A percentile compares a stretch with the other conserved stretches of the same genome.
phyloP scores from a whole-genome alignment of 2,888 invertebrate species.

The Bugulina stolonifera region DNA sequence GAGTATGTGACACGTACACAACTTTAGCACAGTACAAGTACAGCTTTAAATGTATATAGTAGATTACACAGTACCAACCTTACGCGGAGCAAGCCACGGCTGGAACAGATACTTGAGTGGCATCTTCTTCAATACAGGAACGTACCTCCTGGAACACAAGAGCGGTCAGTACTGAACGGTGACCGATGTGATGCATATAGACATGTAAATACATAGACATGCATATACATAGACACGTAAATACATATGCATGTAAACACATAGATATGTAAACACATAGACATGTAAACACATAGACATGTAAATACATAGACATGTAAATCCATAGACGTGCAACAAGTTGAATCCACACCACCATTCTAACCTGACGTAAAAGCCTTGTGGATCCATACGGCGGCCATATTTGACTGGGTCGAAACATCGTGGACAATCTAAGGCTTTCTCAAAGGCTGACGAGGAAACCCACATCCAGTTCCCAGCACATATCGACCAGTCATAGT shows the following conservation, averaged over 20 bases:
- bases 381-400: slow-evolving; percentile 45
- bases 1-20: too few species aligned
- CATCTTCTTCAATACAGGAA: slow-evolving; percentile 43
- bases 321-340: too few species aligned
- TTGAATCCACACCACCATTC: too few species aligned
- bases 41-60: too few species aligned
- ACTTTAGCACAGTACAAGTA: too few species aligned
- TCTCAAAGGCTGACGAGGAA: slow-evolving; percentile 49
- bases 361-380: slow-evolving; percentile 43
- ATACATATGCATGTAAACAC: too few species aligned
- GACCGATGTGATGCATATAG: not conserved
- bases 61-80: too few species aligned
- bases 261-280: too few species aligned
- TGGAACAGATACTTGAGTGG: slow-evolving; percentile 43
- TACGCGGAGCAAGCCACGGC: slow-evolving; percentile 46
- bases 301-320: too few species aligned
- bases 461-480: slow-evolving; percentile 53
- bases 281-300: too few species aligned
- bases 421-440: slow-evolving; percentile 41
- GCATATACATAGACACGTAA: not conserved
- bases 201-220: not conserved
- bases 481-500: slow-evolving; percentile 50
- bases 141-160: slow-evolving; percentile 41
- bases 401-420: slow-evolving; percentile 46
- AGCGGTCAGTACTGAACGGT: too few species aligned